Evolutionary conservation across 2,797 vertebrate genomes (phyloP).

Genomic region (Amphiprion clarkii): DNA sequence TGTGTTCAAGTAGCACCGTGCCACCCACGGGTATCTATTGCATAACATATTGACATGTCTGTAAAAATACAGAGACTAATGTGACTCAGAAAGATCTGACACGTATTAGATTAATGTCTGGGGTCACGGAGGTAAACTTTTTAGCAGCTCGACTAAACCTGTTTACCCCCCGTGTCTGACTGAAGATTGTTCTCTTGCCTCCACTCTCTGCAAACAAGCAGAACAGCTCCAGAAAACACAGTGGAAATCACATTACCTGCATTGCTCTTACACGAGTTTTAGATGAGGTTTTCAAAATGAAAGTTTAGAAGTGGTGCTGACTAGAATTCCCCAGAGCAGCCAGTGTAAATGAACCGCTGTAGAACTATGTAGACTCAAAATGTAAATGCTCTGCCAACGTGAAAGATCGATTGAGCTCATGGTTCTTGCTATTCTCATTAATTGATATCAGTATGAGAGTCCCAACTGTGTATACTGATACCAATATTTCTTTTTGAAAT

Average conservation of each 20-base stretch:
- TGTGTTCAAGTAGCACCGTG: no score
- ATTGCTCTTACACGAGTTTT: constrained; percentile 21
- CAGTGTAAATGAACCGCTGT: constrained; percentile 15
- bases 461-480: constrained; percentile 31
- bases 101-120: no score
- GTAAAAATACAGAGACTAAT: no score
- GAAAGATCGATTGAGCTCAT: constrained; percentile 28
- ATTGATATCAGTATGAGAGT: constrained; percentile 29
- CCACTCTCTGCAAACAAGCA: background rate
- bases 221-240: background rate
- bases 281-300: constrained; percentile 52
- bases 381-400: constrained; percentile 47
- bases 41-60: no score
- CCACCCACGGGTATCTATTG: no score
- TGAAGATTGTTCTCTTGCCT: no score
- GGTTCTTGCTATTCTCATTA: constrained; percentile 41
- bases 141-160: no score
- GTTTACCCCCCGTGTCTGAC: no score
- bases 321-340: constrained; percentile 25
- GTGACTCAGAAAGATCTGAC: no score
- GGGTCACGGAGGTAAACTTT: no score
- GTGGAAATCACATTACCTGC: background rate
- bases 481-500: constrained; percentile 54
- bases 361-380: constrained; percentile 26
- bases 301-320: constrained; percentile 38